A percentile compares a stretch with the other conserved stretches of the same genome.
phyloP scores from a whole-genome alignment of 2,888 invertebrate genomes.

The Loripinus fragilis region DNA sequence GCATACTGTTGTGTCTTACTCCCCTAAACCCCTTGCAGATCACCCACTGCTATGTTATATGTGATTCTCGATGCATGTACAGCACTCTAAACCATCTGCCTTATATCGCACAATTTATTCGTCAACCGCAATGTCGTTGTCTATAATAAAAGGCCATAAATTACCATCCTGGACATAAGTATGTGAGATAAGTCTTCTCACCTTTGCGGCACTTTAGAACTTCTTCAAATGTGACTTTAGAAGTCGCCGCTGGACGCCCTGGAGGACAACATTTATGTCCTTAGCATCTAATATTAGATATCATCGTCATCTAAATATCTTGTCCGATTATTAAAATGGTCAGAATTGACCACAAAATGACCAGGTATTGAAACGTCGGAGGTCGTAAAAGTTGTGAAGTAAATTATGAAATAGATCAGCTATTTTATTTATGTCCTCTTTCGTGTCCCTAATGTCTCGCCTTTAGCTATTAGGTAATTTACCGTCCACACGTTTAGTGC shows the following conservation, averaged over 20 bases:
- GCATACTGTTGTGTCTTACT: no score
- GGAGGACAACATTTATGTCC: slow-evolving; percentile 15
- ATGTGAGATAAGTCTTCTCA: slow-evolving; percentile 15
- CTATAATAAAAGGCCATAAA: slow-evolving; percentile 11
- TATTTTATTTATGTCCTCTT: slow-evolving; percentile 6
- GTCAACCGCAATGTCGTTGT: neutral
- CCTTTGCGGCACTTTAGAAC: slow-evolving; percentile 14
- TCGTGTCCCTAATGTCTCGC: slow-evolving; percentile 7
- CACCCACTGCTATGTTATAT: no score
- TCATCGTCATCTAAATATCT: neutral
- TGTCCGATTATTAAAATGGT: neutral
- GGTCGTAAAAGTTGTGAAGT: slow-evolving; percentile 5
- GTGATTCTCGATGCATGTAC: no score
- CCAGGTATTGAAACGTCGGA: neutral
- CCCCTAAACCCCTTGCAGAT: no score
- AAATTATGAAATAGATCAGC: neutral
- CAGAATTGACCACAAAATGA: neutral
- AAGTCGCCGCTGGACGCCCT: slow-evolving; percentile 10
- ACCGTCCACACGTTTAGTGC: slow-evolving; percentile 34
- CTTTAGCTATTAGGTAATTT: slow-evolving; percentile 9
- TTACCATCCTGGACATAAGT: slow-evolving; percentile 10
- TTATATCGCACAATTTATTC: neutral
- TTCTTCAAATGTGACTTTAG: neutral
- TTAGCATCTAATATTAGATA: neutral
- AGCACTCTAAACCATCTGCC: no score